Conservation (phyloP, 1,140 invertebrate species). For the Colletes gigas region DNA sequence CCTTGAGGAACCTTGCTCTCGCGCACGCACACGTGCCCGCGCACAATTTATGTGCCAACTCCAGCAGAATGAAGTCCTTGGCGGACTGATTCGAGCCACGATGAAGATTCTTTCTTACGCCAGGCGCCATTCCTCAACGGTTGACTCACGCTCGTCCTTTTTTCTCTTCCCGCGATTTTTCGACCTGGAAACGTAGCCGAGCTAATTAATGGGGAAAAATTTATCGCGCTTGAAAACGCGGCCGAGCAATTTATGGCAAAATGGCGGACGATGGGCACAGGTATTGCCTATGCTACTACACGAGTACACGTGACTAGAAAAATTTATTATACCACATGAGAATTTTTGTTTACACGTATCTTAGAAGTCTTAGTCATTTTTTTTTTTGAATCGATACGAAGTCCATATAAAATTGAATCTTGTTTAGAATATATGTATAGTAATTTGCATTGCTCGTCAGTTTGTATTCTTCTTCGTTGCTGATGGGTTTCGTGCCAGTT, state of each 20-base stretch:
- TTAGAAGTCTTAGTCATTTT: no score
- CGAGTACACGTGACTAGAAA: no score
- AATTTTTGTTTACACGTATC: no score
- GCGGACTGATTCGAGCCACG: not conserved
- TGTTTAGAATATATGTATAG: no score
- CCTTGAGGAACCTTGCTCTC: slow-evolving; percentile 1
- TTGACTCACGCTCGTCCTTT: not conserved
- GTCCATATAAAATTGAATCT: no score
- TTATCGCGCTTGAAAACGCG: not conserved
- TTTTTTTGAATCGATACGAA: no score
- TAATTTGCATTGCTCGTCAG: no score
- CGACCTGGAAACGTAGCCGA: not conserved
- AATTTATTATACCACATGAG: no score
- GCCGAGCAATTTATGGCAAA: not conserved
- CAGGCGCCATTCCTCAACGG: not conserved
- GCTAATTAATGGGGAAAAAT: slow-evolving; percentile 11
- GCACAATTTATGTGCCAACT: slow-evolving; percentile 16
- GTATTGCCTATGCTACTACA: no score
- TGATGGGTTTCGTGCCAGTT: no score
- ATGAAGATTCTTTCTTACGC: slow-evolving; percentile 8
- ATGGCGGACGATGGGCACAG: not conserved
- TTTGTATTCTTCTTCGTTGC: no score
- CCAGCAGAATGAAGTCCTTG: slow-evolving; percentile 32
- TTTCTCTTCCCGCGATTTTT: slow-evolving; percentile 3
- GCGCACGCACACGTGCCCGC: not conserved